Evolutionary conservation across 2,888 invertebrate species (phyloP), one percentile per base, ranked within the genome.

Genomic region (Chirona hameri): DNA sequence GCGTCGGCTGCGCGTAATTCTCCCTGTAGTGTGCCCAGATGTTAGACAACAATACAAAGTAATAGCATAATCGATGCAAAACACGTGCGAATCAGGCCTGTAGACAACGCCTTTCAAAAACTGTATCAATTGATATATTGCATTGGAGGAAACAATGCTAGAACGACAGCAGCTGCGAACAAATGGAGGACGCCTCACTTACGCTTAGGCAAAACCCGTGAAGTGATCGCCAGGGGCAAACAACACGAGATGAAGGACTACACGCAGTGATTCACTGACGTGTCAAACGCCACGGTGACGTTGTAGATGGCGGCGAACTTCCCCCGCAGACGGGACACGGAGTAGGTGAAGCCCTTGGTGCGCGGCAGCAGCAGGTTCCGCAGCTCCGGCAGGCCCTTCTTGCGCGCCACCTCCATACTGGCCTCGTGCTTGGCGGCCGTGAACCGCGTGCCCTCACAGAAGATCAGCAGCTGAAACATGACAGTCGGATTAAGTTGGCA

Each of bases 381-480:
- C 52, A 98, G 90, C 85, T 92, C 90, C 0, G 95, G 93, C 86
- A 97, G 91, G 85, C 95, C 95, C 87, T 95, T 94, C 86, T 95
- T 93, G 86, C 91, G 91, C 0, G 97, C 96, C 88, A 97, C 96
- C 87, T 94, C 93, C 86, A 95, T 90, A 83, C 97, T 96, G 0
- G 94, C 94, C 88, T 93, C 92, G 87, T 96, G 95, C 87, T 98
- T 98, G 85, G 92, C 92, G 81, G 91, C 89, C 0, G 97, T 97
- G 87, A 96, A 97, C 82, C 98, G 91, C 0, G 98, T 98, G 21
- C 98, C 98, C 89, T 98, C 98, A 0, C 97, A 95, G 87, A 95
- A 97, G 84, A 98, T 88, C 82, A 97, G 88, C 84, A 98, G 89
- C 95, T 96, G 85, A 39, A 39, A 39, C 39, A 7, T 5, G 39